phyloP scores from a whole-genome alignment of 2,888 invertebrate genomes.

The Xanthorhoe designata region DNA sequence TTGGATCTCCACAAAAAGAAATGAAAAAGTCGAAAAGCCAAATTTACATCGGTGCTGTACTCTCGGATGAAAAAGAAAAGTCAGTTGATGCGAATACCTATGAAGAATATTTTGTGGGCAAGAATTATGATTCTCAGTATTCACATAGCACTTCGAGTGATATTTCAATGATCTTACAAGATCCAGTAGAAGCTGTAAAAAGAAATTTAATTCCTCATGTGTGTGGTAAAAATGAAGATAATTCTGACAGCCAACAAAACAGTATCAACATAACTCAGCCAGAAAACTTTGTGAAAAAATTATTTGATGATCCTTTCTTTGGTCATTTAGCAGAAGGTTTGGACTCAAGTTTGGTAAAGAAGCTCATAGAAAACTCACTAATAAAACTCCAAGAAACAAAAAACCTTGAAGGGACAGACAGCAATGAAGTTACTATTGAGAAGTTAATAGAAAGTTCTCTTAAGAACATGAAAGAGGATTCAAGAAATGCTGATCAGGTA shows the following conservation, averaged over 20 bases:
- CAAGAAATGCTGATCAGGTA: conserved; percentile 48
- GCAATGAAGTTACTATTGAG: conserved; percentile 77
- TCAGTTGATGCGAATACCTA: conserved; percentile 68
- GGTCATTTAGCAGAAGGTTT: conserved; percentile 87
- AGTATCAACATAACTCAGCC: conserved; percentile 51
- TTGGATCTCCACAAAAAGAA: conserved; percentile 81
- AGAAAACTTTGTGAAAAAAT: conserved; percentile 83
- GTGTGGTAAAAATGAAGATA: conserved; percentile 87
- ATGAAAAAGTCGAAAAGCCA: conserved; percentile 79
- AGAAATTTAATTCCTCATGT: conserved; percentile 91
- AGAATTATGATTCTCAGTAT: conserved; percentile 47
- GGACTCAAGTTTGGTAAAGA: conserved; percentile 87
- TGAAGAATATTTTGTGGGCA: conserved; percentile 74
- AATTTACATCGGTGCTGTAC: conserved; percentile 78
- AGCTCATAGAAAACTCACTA: conserved; percentile 88
- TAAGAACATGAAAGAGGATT: conserved; percentile 74
- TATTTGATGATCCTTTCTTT: conserved; percentile 88
- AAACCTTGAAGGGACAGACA: conserved; percentile 76
- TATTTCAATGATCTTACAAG: conserved; percentile 85
- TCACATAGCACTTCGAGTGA: conserved; percentile 59
- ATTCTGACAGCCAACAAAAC: conserved; percentile 45
- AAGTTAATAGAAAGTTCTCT: conserved; percentile 82
- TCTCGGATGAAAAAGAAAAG: conserved; percentile 60
- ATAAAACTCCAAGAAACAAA: conserved; percentile 85
- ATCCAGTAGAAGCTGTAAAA: conserved; percentile 91